Evolutionary conservation across 2,888 invertebrate genomes (phyloP), one percentile per base, ranked within the genome.

Genomic region (Phasia obesa): DNA sequence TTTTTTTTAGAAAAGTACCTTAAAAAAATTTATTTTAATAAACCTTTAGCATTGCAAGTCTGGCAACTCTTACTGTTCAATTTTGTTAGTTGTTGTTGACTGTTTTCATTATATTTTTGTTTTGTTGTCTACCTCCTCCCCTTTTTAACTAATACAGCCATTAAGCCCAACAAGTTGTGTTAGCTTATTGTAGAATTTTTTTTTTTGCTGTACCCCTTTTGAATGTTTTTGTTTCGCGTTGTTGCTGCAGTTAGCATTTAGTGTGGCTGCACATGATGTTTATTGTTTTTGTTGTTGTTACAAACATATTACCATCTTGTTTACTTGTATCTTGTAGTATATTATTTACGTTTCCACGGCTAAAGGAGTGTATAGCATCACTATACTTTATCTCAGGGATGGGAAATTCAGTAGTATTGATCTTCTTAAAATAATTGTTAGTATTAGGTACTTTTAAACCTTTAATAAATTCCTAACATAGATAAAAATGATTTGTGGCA

Each of bases 91-190:
- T 59, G 15, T 5, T 27, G 27, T 25, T 38, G 17, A 19, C 13
- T 31, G 13, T 49, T 5, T 17, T 6, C 19, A 0, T 38, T 27
- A 38, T 5, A 25, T 21, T 47, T 5, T n/a, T 35, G 44, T 25
- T 55, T 47, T 47, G 13, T 47, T 57, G 19, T 62, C 31, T n/a
- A 2, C n/a, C 23, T 59, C 17, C 17, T 51, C 9, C 17, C 6
- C 44, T 44, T 49, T 57, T 47, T 47, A 2, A 19, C 2, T 19
- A 44, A 57, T 65, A 38, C 47, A 47, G 42, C 15, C 64, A 35
- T 62, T 64, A 73, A 73, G 67, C 71, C 81, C 81, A 82, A 82
- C 81, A 82, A 82, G 77, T 82, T 82, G 81, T 67, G 55, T 59
- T 0, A 62, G 64, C 77, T 77, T 81, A 69, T 81, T 77, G 69